A percentile compares a stretch with the other conserved stretches of the same genome.
phyloP scores from a whole-genome alignment of 1,140 invertebrate genomes.

The Antheraea pernyi region DNA sequence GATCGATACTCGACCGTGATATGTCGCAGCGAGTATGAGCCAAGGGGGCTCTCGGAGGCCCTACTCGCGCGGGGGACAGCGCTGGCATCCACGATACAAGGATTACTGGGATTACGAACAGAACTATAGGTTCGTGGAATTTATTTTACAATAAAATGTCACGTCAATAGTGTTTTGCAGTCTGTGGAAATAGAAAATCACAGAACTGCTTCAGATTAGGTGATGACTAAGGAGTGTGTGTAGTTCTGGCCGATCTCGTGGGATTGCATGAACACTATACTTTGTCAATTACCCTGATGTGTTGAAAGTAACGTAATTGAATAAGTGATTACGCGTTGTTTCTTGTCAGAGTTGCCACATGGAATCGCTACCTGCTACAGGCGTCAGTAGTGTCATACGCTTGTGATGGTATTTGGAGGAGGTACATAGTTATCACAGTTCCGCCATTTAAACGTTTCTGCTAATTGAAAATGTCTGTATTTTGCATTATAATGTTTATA shows the following conservation, averaged over 20 bases:
- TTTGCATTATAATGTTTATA: no score
- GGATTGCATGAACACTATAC: background rate
- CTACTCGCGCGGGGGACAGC: constrained; percentile 69
- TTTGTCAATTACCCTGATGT: background rate
- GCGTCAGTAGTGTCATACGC: background rate
- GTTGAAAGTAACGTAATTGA: background rate
- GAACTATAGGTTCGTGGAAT: constrained; percentile 56
- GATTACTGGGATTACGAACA: constrained; percentile 75
- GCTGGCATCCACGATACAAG: constrained; percentile 72
- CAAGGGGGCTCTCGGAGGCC: constrained; percentile 69
- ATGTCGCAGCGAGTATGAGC: constrained; percentile 67
- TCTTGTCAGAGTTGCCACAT: background rate
- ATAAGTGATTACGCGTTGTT: background rate
- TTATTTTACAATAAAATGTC: background rate
- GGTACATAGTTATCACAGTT: background rate
- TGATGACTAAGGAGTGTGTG: background rate
- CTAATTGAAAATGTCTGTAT: no score
- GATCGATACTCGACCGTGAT: constrained; percentile 56
- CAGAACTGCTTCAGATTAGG: background rate
- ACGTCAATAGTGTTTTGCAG: background rate
- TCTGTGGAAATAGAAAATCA: background rate
- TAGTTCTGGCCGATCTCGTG: background rate
- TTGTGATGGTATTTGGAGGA: background rate
- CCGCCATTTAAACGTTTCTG: no score
- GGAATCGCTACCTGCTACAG: background rate